A percentile compares a stretch with the other conserved stretches of the same genome.
phyloP scores from a whole-genome alignment of 2,113 vertebrate genomes.

The Murina feae region DNA sequence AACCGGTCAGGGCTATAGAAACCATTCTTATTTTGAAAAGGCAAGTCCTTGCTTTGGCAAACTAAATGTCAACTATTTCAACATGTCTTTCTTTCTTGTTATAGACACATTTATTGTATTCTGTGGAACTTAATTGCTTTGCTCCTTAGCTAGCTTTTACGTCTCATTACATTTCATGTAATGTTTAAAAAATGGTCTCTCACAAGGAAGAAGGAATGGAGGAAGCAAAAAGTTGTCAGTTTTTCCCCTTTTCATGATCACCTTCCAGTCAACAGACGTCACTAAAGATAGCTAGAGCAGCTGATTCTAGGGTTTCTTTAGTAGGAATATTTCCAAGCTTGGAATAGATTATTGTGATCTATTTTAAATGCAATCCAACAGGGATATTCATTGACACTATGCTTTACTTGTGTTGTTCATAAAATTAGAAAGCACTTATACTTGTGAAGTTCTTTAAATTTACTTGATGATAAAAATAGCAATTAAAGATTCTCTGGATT shows the following conservation, averaged over 20 bases:
- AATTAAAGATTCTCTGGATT: constrained; percentile 8
- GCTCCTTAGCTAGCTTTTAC: constrained; percentile 7
- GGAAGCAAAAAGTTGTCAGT: neutral
- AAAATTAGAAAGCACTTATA: constrained; percentile 40
- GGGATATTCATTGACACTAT: neutral
- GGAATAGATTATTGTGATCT: neutral
- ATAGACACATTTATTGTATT: constrained; percentile 56
- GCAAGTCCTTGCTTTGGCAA: constrained; percentile 39
- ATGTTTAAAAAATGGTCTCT: neutral
- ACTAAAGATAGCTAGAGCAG: neutral
- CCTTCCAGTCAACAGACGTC: constrained; percentile 1
- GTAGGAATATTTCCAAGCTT: neutral
- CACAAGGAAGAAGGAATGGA: neutral
- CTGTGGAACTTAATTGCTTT: constrained; percentile 52
- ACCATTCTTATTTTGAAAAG: neutral
- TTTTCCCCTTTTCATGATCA: neutral
- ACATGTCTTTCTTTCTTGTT: constrained; percentile 36
- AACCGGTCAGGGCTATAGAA: too few relatives aligned
- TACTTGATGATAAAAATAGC: constrained; percentile 33
- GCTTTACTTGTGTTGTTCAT: constrained; percentile 28
- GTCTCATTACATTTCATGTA: neutral
- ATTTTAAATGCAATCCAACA: neutral
- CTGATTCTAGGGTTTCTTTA: neutral
- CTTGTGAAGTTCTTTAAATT: constrained; percentile 39
- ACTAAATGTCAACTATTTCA: constrained; percentile 50